Base-by-base conservation (phyloP, 2,113 vertebrate species). In the Catharus bicknelli region DNA sequence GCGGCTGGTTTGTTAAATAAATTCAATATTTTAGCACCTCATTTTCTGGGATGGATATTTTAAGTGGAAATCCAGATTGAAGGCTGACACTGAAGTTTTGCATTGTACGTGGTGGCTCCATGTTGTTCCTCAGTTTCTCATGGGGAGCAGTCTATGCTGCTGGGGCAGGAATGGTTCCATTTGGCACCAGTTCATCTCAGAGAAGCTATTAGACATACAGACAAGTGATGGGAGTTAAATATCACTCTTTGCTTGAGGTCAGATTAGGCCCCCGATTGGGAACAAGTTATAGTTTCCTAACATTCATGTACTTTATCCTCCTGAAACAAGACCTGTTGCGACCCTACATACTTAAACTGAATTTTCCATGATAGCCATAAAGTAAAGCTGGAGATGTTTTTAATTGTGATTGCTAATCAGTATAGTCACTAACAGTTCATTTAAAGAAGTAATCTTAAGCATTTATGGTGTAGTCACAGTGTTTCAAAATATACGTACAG, bases 371-470 rank as follows among this genome's bases (percentile, higher is more conserved):
- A 50, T 61, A 73, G 50, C 69, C 66, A 10, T 62, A n/a, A 45
- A 69, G 29, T 55, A 74, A 86, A 80, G 53, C 38, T 94, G 55
- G 76, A 77, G 54, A 85, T 86, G 58, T 94, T 97, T 96, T 91
- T 94, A 64, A 59, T 95, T 93, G 75, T 92, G 91, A 81, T 64
- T 96, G 81, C 63, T 73, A 79, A 53, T 94, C 94, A 93, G 73
- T 93, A 58, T 45, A 90, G 82, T 32, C 70, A 54, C 53, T 70
- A 67, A 29, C 22, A 81, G 74, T 59, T 67, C 47, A 59, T 83
- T 90, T 96, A 84, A 73, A 89, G 76, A 82, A 66, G 59, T 90
- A 50, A 54, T 87, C 66, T 94, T 93, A 90, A 38, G 48, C 51
- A 57, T 48, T 94, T 94, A 88, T 8, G 43, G 66, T 93, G 74